Conservation (phyloP, 2,888 invertebrate genomes). For the Leucania comma region DNA sequence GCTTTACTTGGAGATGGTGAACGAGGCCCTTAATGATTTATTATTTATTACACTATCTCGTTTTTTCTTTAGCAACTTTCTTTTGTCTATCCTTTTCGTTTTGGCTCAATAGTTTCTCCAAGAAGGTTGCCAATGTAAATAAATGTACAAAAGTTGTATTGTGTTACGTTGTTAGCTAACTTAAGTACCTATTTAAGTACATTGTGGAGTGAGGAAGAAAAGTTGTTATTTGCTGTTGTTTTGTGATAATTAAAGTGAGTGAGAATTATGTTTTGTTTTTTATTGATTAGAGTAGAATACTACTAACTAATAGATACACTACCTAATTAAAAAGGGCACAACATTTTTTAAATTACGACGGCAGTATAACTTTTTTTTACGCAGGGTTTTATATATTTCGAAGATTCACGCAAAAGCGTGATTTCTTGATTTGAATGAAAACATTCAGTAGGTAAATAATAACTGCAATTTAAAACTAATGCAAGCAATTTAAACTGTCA, state of each 20-base stretch:
- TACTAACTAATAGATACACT: no score
- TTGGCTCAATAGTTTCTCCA: constrained; percentile 34
- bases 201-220: constrained; percentile 38
- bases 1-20: no score
- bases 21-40: no score
- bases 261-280: constrained; percentile 25
- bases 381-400: no score
- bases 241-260: constrained; percentile 71
- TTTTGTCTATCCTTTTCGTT: constrained; percentile 17
- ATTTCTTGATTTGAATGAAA: no score
- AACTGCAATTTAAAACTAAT: no score
- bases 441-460: no score
- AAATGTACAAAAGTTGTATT: constrained; percentile 57
- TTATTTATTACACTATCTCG: background rate
- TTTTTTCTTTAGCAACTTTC: background rate
- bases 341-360: no score
- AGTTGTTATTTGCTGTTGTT: constrained; percentile 67
- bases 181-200: constrained; percentile 53
- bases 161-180: constrained; percentile 55
- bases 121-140: constrained; percentile 55
- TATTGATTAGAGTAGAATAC: background rate
- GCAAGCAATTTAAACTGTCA: no score
- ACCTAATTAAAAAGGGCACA: no score
- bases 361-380: no score
- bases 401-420: no score